Evolutionary conservation across 2,888 invertebrate genomes (phyloP).

Genomic region (Acanthacorydalis orientalis): DNA sequence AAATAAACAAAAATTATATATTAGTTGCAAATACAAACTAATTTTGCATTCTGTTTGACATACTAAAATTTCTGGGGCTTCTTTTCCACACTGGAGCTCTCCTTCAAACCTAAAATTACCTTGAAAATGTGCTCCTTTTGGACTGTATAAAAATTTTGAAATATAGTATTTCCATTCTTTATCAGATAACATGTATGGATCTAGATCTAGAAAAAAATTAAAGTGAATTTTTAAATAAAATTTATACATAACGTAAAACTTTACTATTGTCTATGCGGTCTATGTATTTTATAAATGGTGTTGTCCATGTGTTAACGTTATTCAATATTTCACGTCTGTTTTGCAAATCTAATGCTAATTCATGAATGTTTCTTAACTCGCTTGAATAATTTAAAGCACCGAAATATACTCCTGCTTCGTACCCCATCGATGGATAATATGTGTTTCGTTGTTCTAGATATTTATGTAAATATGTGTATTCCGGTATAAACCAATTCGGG

Average conservation of each 20-base stretch:
- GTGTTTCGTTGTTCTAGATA: constrained; percentile 36
- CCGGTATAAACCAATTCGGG: constrained; percentile 63
- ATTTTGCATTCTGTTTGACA: background rate
- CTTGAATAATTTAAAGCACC: constrained; percentile 46
- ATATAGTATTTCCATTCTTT: constrained; percentile 41
- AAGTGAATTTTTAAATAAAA: constrained; percentile 7
- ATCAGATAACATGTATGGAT: constrained; percentile 27
- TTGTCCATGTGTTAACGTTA: constrained; percentile 44
- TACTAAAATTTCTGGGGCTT: constrained; percentile 25
- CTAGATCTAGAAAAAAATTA: constrained; percentile 26
- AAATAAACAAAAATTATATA: constrained; percentile 11
- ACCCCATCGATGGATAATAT: constrained; percentile 49
- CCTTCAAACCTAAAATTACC: constrained; percentile 45
- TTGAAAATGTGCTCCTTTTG: constrained; percentile 48
- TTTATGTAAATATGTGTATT: constrained; percentile 44
- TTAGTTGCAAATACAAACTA: no score
- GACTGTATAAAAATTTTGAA: constrained; percentile 53
- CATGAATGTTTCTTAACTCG: constrained; percentile 39
- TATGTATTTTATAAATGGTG: constrained; percentile 44
- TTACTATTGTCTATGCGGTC: constrained; percentile 15
- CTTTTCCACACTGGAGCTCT: constrained; percentile 42
- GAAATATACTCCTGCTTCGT: constrained; percentile 45
- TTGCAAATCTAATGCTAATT: constrained; percentile 33
- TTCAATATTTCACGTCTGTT: constrained; percentile 34
- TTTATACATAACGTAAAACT: constrained; percentile 1